These are phyloP conservation scores for Timema cristinae DNA, from an alignment of 2,888 invertebrate species.

Conservation along the genomic window DNA sequence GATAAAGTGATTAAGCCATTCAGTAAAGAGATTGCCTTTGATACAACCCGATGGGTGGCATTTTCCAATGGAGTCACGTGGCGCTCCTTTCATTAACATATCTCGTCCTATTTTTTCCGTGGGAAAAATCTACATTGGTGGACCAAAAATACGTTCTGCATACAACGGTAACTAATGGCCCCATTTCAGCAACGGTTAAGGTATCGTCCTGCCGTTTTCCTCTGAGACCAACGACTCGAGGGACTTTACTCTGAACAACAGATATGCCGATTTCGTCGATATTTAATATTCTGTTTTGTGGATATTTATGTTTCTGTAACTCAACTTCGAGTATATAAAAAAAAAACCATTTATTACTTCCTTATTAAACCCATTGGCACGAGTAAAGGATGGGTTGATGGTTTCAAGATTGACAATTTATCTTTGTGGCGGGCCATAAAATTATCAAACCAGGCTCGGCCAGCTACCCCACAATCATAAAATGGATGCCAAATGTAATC, in stretches of 20 bases:
- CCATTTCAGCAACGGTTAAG: not conserved
- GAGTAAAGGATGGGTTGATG: too few species aligned
- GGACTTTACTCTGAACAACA: not conserved
- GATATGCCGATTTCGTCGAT: too few species aligned
- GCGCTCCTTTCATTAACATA: not conserved
- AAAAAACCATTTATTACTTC: too few species aligned
- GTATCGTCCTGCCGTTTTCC: not conserved
- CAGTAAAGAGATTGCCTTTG: too few species aligned
- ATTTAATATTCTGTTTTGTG: too few species aligned
- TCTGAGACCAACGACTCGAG: not conserved
- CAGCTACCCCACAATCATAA: not conserved
- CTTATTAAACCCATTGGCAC: too few species aligned
- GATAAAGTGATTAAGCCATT: too few species aligned
- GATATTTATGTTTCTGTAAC: too few species aligned
- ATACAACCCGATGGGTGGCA: not conserved
- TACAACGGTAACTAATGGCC: slow-evolving; percentile 1
- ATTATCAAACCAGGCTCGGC: slow-evolving; percentile 2
- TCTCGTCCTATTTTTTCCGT: not conserved
- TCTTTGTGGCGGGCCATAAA: slow-evolving; percentile 5
- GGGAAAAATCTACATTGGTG: slow-evolving; percentile 10
- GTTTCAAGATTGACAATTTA: slow-evolving; percentile 4
- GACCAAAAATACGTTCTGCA: slow-evolving; percentile 1
- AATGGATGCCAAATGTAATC: not conserved
- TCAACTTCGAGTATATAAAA: too few species aligned
- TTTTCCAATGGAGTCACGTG: not conserved